These are phyloP conservation scores for Noctua pronuba DNA, from an alignment of 2,888 invertebrate genomes.

Conservation along the genomic window DNA sequence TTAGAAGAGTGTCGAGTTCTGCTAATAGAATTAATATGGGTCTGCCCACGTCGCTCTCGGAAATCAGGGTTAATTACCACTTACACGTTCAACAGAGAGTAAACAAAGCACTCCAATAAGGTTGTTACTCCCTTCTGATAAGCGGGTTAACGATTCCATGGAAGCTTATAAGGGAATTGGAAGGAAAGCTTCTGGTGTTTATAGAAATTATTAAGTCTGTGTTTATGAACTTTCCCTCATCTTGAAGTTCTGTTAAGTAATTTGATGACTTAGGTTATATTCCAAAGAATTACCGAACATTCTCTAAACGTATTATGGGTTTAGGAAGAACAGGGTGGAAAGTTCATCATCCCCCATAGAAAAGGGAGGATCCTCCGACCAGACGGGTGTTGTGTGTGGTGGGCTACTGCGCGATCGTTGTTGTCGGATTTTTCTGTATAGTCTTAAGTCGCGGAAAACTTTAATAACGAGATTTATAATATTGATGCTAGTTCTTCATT, in stretches of 20 bases:
- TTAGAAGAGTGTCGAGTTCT: background rate
- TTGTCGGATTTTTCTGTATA: too few relatives aligned
- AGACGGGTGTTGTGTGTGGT: too few relatives aligned
- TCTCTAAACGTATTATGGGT: background rate
- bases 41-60: slow-evolving; percentile 29
- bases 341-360: too few relatives aligned
- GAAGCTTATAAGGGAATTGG: slow-evolving; percentile 14
- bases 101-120: slow-evolving; percentile 61
- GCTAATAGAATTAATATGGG: slow-evolving; percentile 49
- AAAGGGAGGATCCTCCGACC: too few relatives aligned
- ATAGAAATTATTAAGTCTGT: background rate
- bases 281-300: background rate
- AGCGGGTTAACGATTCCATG: slow-evolving; percentile 51
- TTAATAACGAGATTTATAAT: too few relatives aligned
- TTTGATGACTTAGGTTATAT: background rate
- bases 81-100: slow-evolving; percentile 49
- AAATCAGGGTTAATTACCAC: slow-evolving; percentile 69
- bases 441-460: too few relatives aligned
- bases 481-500: too few relatives aligned
- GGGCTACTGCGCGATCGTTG: too few relatives aligned
- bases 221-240: background rate
- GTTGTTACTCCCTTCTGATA: slow-evolving; percentile 56
- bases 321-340: too few relatives aligned
- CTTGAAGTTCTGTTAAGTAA: background rate
- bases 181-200: slow-evolving; percentile 11